These are phyloP conservation scores for Zaprionus tsacasi DNA, from an alignment of 1,140 invertebrate species.

Conservation along the genomic window DNA sequence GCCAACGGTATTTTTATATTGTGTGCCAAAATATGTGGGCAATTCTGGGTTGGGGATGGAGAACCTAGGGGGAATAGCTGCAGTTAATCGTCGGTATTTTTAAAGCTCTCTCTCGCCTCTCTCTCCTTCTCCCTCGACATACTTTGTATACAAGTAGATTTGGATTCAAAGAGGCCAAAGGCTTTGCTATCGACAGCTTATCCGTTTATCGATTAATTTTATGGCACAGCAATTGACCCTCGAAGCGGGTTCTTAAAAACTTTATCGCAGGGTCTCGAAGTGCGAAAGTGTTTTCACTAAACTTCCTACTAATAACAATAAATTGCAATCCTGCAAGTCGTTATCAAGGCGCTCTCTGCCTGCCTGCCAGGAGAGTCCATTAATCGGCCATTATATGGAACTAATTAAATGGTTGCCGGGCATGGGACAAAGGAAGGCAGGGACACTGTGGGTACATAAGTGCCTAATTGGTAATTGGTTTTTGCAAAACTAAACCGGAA, in stretches of 20 bases:
- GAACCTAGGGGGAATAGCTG: not conserved
- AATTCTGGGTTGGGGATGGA: not conserved
- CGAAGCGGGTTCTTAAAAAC: constrained; percentile 15
- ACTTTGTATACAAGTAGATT: not conserved
- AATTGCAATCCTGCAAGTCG: constrained; percentile 19
- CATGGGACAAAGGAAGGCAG: not conserved
- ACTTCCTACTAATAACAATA: constrained; percentile 32
- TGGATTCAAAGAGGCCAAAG: not conserved
- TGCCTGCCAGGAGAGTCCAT: constrained; percentile 9
- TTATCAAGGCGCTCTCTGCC: constrained; percentile 1
- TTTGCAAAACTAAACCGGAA: constrained; percentile 25
- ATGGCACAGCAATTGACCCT: constrained; percentile 29
- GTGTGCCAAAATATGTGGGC: constrained; percentile 34
- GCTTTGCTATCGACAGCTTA: not conserved
- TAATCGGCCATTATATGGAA: constrained; percentile 25
- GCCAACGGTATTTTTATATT: constrained; percentile 51
- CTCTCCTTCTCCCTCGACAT: not conserved
- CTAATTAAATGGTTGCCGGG: constrained; percentile 27
- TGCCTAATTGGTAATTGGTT: constrained; percentile 42
- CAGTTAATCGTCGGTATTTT: constrained; percentile 30
- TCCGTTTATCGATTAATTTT: constrained; percentile 33
- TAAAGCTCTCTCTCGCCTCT: constrained; percentile 3
- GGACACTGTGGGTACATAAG: constrained; percentile 9
- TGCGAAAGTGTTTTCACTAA: constrained; percentile 16
- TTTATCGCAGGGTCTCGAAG: constrained; percentile 19